Conservation (phyloP, 1,140 invertebrate species). For the Zaprionus kolodkinae region DNA sequence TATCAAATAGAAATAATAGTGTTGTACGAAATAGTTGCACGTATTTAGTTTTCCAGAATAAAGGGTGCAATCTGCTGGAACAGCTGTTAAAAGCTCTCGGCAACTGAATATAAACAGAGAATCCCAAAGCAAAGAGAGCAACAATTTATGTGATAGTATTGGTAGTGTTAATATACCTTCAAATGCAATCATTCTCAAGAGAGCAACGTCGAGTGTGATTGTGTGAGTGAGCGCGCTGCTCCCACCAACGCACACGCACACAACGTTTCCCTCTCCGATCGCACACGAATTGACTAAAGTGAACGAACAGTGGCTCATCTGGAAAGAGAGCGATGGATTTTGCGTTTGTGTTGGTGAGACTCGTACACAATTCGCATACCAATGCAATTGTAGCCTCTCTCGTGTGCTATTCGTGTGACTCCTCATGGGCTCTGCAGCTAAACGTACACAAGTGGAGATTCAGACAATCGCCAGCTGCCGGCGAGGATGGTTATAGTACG, state of each 20-base stretch:
- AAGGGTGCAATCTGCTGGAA: neutral
- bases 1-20: neutral
- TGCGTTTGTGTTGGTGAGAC: slow-evolving; percentile 6
- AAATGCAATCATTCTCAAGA: neutral
- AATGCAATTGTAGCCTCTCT: slow-evolving; percentile 13
- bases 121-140: slow-evolving; percentile 2
- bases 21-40: neutral
- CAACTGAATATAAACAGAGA: slow-evolving; percentile 23
- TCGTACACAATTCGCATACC: neutral
- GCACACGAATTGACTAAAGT: neutral
- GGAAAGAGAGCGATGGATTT: neutral
- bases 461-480: neutral
- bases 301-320: neutral
- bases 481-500: neutral
- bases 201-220: neutral
- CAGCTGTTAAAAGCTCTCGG: slow-evolving; percentile 12
- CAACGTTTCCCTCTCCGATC: neutral
- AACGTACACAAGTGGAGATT: neutral
- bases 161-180: neutral
- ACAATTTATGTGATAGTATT: neutral
- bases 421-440: neutral
- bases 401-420: neutral
- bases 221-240: neutral
- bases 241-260: neutral
- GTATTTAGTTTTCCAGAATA: neutral